Evolutionary conservation across 2,113 vertebrate genomes (phyloP).

Genomic region (Sphaerodactylus townsendi): DNA sequence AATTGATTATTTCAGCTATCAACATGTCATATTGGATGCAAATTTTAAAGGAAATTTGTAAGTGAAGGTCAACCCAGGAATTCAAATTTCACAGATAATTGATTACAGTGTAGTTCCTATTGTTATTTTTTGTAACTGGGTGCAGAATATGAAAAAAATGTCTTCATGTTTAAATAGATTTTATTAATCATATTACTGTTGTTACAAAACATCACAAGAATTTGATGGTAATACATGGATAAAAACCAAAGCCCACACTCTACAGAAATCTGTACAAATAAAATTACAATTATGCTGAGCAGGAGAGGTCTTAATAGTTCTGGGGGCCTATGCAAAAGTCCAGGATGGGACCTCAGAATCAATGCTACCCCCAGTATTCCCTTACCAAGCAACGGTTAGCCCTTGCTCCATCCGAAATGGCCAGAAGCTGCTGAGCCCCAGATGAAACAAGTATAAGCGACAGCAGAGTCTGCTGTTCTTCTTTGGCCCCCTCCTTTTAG

Average conservation of each 20-base stretch:
- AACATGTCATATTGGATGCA: background rate
- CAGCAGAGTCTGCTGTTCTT: too few relatives aligned
- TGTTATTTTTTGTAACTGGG: background rate
- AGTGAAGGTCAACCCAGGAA: background rate
- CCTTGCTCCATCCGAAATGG: too few relatives aligned
- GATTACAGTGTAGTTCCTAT: background rate
- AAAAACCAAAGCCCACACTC: background rate
- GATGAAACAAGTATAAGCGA: too few relatives aligned
- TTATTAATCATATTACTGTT: background rate
- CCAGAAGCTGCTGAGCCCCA: too few relatives aligned
- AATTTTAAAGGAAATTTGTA: background rate
- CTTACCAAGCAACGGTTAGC: too few relatives aligned
- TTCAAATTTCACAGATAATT: background rate
- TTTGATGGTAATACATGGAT: background rate
- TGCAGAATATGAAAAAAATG: background rate
- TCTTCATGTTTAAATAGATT: background rate
- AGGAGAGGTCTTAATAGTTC: too few relatives aligned
- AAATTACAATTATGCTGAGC: too few relatives aligned
- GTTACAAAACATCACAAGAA: background rate
- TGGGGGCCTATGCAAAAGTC: too few relatives aligned
- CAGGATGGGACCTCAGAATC: too few relatives aligned
- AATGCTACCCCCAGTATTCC: too few relatives aligned
- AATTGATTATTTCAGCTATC: background rate
- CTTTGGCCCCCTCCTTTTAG: too few relatives aligned
- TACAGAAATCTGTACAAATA: background rate